Evolutionary conservation across 2,888 invertebrate genomes (phyloP).

Genomic region (Xanthorhoe designata): DNA sequence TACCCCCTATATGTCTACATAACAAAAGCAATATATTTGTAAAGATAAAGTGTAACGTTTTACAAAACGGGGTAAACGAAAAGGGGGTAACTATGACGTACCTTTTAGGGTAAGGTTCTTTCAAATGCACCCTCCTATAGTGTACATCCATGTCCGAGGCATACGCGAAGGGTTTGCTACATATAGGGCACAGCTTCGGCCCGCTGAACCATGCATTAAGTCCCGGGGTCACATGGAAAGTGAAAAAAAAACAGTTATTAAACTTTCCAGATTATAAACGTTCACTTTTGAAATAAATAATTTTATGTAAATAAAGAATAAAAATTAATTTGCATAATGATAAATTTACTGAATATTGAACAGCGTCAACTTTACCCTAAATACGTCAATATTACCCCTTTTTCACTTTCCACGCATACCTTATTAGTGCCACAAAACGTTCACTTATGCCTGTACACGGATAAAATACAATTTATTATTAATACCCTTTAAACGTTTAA

Average conservation of each 20-base stretch:
- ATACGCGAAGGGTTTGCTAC: conserved; percentile 32
- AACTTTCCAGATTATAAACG: not conserved
- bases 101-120: conserved; percentile 37
- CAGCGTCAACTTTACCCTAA: not conserved
- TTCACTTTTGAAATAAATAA: not conserved
- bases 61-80: conserved; percentile 5
- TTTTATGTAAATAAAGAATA: not conserved
- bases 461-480: not conserved
- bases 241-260: conserved; percentile 14
- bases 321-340: too few relatives aligned
- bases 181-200: conserved; percentile 32
- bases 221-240: conserved; percentile 30
- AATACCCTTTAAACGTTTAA: not conserved
- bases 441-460: not conserved
- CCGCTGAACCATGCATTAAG: conserved; percentile 20
- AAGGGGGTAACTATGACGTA: conserved; percentile 16
- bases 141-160: conserved; percentile 30
- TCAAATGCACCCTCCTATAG: conserved; percentile 34
- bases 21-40: not conserved
- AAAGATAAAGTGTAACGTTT: not conserved
- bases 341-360: not conserved
- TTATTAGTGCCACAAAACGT: not conserved
- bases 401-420: conserved; percentile 2
- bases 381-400: not conserved
- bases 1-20: too few relatives aligned